Percentiles rank a stretch among this genome's conserved stretches.
Evolutionary conservation across 2,888 invertebrate genomes (phyloP).

Genomic region (Carcina quercana): DNA sequence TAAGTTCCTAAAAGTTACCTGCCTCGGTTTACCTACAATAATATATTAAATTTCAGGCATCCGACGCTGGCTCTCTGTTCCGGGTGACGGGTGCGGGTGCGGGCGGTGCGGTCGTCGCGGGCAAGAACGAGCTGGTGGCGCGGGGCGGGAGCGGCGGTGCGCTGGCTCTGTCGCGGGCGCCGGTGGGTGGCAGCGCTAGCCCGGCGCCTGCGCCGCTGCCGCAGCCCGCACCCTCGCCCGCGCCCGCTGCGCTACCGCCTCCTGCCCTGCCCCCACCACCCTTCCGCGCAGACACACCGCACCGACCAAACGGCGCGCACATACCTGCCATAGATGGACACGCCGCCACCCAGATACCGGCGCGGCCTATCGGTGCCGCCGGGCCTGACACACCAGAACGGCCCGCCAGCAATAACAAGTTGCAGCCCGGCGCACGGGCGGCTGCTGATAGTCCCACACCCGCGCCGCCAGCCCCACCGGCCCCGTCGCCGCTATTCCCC

Average conservation of each 20-base stretch:
- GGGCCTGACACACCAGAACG: slow-evolving; percentile 61
- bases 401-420: slow-evolving; percentile 59
- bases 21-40: too few relatives aligned
- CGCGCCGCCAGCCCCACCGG: slow-evolving; percentile 59
- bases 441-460: slow-evolving; percentile 65
- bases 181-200: slow-evolving; percentile 75
- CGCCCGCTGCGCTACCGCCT: slow-evolving; percentile 79
- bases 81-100: slow-evolving; percentile 80
- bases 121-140: slow-evolving; percentile 74
- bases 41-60: slow-evolving; percentile 41
- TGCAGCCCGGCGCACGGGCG: slow-evolving; percentile 62
- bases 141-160: slow-evolving; percentile 79
- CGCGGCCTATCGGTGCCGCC: slow-evolving; percentile 56
- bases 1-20: too few relatives aligned
- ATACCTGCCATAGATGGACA: slow-evolving; percentile 61
- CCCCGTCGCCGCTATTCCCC: slow-evolving; percentile 58
- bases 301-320: slow-evolving; percentile 55
- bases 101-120: slow-evolving; percentile 76
- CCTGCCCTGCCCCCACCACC: slow-evolving; percentile 78
- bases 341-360: slow-evolving; percentile 60
- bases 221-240: slow-evolving; percentile 80
- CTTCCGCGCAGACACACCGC: slow-evolving; percentile 70
- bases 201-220: slow-evolving; percentile 80
- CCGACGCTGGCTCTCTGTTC: slow-evolving; percentile 62
- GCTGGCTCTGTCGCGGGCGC: slow-evolving; percentile 76